phyloP scores from a whole-genome alignment of 30 jellyfish, hydroid and myxozoan genomes.

The Cassiopea andromeda region DNA sequence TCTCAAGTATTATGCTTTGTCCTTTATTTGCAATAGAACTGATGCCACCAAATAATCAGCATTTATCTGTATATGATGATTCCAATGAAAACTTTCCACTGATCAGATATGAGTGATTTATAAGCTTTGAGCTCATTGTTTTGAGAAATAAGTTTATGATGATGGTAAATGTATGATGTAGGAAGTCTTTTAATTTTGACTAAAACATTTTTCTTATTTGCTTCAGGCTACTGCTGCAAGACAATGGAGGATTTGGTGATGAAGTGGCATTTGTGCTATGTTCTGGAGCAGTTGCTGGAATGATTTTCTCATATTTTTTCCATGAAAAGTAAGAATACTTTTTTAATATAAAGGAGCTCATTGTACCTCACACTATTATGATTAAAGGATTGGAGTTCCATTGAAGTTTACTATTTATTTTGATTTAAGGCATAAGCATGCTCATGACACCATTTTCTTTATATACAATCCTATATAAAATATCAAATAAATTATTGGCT shows the following conservation, averaged over 20 bases:
- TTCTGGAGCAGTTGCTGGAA: constrained; percentile 69
- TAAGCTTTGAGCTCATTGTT: no score
- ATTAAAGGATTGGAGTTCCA: no score
- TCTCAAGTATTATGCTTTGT: background rate
- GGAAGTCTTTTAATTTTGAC: background rate
- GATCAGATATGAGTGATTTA: background rate
- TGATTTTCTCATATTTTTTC: constrained; percentile 76
- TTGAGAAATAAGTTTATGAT: no score
- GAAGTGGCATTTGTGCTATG: constrained; percentile 61
- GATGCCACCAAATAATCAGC: background rate
- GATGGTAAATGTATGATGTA: background rate
- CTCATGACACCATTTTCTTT: no score
- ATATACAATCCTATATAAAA: no score
- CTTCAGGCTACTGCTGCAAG: constrained; percentile 79
- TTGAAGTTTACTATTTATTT: no score
- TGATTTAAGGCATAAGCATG: no score
- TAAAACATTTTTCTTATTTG: background rate
- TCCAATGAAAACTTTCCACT: background rate
- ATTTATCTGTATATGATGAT: background rate
- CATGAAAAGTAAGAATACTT: constrained; percentile 80
- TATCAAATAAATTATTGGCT: no score
- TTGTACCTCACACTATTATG: no score
- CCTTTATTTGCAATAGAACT: background rate
- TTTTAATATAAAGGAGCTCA: no score
- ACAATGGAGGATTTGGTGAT: constrained; percentile 78